Conservation (phyloP, 2,888 invertebrate genomes). For the Branchinecta sandiegonensis region DNA sequence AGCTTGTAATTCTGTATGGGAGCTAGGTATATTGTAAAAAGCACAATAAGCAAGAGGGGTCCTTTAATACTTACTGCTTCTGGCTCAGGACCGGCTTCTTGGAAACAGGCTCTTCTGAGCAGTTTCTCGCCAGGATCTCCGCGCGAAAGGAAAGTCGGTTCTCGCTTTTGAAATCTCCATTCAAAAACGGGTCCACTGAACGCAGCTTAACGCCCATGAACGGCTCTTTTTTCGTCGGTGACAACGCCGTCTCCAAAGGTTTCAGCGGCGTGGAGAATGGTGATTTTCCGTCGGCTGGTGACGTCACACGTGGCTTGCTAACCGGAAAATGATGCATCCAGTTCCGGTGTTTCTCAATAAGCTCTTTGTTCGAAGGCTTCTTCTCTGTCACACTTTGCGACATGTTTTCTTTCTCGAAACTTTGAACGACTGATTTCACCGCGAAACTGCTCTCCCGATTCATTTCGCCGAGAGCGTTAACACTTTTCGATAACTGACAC, state of each 20-base stretch:
- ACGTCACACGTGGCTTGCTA: conserved; percentile 38
- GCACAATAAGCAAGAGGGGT: no score
- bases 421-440: conserved; percentile 11
- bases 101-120: not conserved
- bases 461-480: conserved; percentile 21
- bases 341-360: conserved; percentile 78
- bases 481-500: conserved; percentile 17
- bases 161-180: not conserved
- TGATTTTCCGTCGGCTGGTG: conserved; percentile 13
- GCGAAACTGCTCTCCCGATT: not conserved
- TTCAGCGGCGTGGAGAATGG: conserved; percentile 31
- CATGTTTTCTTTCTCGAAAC: conserved; percentile 20
- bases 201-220: conserved; percentile 35
- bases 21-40: no score
- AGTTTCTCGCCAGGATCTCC: not conserved
- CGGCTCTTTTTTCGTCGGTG: conserved; percentile 30
- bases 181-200: conserved; percentile 29
- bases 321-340: conserved; percentile 84
- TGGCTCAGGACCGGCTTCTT: no score
- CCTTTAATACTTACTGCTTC: no score
- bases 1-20: no score
- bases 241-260: conserved; percentile 30
- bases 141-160: conserved; percentile 11
- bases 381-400: conserved; percentile 57
- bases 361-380: conserved; percentile 63